Conservation (phyloP, 2,797 vertebrate species). For the Paguma larvata region DNA sequence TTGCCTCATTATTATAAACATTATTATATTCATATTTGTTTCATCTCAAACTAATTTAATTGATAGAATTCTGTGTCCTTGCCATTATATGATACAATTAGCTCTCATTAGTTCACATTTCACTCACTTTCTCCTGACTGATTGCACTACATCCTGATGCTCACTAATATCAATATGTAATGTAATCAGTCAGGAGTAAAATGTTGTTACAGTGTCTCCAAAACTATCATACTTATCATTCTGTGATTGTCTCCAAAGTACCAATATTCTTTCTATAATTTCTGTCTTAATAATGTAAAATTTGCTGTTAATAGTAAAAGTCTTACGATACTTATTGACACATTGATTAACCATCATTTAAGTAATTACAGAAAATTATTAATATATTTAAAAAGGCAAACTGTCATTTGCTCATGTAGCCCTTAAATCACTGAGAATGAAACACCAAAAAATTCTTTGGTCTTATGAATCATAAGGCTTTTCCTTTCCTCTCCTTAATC, state of each 20-base stretch:
- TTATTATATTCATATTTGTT: constrained; percentile 92
- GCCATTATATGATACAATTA: constrained; percentile 92
- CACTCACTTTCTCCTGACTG: constrained; percentile 91
- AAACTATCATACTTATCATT: constrained; percentile 89
- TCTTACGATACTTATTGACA: constrained; percentile 87
- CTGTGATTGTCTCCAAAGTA: constrained; percentile 91
- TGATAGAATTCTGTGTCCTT: constrained; percentile 91
- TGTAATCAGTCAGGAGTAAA: constrained; percentile 91
- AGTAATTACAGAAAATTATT: constrained; percentile 86
- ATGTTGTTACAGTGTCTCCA: constrained; percentile 87
- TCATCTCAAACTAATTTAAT: constrained; percentile 93
- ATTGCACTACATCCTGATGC: constrained; percentile 90
- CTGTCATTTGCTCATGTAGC: constrained; percentile 81
- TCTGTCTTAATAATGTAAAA: constrained; percentile 88
- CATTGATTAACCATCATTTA: constrained; percentile 86
- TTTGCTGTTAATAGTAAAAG: constrained; percentile 87
- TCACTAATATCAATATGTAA: constrained; percentile 92
- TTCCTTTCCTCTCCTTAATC: constrained; percentile 44
- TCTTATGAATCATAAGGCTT: constrained; percentile 48
- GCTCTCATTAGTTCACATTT: constrained; percentile 93
- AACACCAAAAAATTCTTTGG: constrained; percentile 79
- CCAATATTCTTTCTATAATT: constrained; percentile 88
- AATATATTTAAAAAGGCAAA: constrained; percentile 85
- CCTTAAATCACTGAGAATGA: constrained; percentile 84
- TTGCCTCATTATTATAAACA: constrained; percentile 91